Conservation (phyloP, 2,888 invertebrate species). For the Athalia circularis region DNA sequence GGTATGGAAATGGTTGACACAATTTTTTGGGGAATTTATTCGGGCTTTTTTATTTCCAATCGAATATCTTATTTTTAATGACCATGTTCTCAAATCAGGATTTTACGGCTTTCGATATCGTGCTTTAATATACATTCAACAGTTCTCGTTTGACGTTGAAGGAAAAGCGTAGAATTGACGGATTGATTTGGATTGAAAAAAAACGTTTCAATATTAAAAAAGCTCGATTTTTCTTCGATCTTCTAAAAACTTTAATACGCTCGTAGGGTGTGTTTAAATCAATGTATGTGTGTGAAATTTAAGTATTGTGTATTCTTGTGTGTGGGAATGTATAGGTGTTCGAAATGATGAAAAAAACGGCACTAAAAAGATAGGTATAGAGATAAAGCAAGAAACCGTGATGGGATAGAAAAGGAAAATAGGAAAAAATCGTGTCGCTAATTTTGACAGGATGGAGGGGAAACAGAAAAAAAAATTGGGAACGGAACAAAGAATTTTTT, state of each 20-base stretch:
- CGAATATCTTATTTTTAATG: no score
- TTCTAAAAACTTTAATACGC: neutral
- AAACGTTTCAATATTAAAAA: neutral
- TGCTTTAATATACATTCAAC: no score
- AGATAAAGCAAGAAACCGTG: neutral
- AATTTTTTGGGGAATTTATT: no score
- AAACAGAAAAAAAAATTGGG: neutral
- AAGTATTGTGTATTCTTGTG: neutral
- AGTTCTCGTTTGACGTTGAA: no score
- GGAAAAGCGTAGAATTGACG: no score
- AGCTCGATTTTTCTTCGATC: neutral
- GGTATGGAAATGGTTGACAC: no score
- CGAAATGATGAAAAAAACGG: neutral
- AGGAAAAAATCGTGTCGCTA: neutral
- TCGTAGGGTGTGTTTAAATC: conserved; percentile 14
- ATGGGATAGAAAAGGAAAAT: neutral
- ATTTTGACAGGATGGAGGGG: neutral
- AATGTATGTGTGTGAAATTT: conserved; percentile 1
- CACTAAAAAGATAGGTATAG: neutral
- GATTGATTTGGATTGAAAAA: neutral
- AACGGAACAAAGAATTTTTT: conserved; percentile 25
- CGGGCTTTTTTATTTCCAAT: no score
- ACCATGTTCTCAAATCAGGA: no score
- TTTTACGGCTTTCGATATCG: no score
- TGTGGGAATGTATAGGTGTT: neutral